Percentiles rank a stretch among this genome's conserved stretches.
Evolutionary conservation across 2,888 invertebrate species (phyloP).

Genomic region (Nephrocerus scutellatus): DNA sequence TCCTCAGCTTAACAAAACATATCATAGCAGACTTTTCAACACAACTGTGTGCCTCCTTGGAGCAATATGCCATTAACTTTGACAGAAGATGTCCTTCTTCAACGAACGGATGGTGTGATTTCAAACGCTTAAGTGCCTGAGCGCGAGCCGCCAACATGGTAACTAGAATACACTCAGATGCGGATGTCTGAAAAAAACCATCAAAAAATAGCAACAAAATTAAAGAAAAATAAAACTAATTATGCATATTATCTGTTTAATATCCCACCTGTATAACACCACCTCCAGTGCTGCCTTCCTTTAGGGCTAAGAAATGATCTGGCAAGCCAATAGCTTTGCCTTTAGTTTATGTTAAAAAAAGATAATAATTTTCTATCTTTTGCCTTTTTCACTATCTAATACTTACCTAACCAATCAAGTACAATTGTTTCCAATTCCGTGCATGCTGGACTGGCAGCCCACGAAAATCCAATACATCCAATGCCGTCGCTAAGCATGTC

Average conservation of each 20-base stretch:
- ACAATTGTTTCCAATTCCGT: slow-evolving; percentile 94
- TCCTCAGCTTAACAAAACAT: slow-evolving; percentile 81
- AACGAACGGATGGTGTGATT: slow-evolving; percentile 75
- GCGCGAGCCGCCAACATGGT: slow-evolving; percentile 88
- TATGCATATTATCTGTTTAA: neutral
- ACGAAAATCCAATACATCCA: slow-evolving; percentile 97
- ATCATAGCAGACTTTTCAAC: slow-evolving; percentile 94
- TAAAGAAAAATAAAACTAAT: slow-evolving; percentile 3
- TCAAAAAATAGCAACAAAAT: slow-evolving; percentile 1
- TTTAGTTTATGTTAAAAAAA: slow-evolving; percentile 36
- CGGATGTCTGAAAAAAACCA: slow-evolving; percentile 65
- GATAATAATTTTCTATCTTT: neutral
- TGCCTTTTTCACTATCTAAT: neutral
- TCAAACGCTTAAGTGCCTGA: slow-evolving; percentile 76
- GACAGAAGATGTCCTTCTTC: slow-evolving; percentile 87
- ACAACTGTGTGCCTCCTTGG: slow-evolving; percentile 84
- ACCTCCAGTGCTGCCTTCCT: slow-evolving; percentile 81
- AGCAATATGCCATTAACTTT: slow-evolving; percentile 89
- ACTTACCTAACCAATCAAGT: slow-evolving; percentile 86
- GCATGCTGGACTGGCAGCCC: slow-evolving; percentile 98
- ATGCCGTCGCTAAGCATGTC: slow-evolving; percentile 96
- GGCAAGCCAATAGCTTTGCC: slow-evolving; percentile 90
- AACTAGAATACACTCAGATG: slow-evolving; percentile 90
- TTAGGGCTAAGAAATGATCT: slow-evolving; percentile 74
- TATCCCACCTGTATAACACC: slow-evolving; percentile 84